phyloP scores from a whole-genome alignment of 2,888 invertebrate genomes.

The Morpho helenor region DNA sequence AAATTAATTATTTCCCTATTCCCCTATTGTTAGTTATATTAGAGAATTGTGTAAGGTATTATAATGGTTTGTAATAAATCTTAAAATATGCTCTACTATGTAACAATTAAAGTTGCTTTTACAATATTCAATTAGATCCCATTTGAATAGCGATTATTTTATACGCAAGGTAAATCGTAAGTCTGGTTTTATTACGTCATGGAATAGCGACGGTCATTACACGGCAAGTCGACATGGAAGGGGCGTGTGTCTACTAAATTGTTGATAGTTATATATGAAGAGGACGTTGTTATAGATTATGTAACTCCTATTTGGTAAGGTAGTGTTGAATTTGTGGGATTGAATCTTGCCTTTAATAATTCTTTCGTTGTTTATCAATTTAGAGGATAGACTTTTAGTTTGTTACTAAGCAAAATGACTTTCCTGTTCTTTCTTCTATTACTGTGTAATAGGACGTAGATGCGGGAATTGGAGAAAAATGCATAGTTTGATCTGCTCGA shows the following conservation, averaged over 20 bases:
- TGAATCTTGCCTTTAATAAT: too few species aligned
- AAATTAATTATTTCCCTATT: conserved; percentile 21
- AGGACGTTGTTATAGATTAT: conserved; percentile 1
- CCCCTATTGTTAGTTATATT: conserved; percentile 13
- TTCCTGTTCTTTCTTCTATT: too few species aligned
- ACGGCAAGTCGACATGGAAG: conserved; percentile 49
- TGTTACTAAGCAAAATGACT: too few species aligned
- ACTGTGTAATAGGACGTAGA: too few species aligned
- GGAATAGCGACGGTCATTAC: conserved; percentile 46
- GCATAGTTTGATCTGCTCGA: too few species aligned
- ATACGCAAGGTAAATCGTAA: conserved; percentile 15
- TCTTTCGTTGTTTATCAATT: too few species aligned
- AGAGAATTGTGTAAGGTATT: conserved; percentile 1
- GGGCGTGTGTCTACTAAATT: conserved; percentile 50
- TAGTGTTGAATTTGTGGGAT: too few species aligned
- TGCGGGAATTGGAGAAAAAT: too few species aligned
- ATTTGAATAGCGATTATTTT: conserved; percentile 25
- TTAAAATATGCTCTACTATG: background rate
- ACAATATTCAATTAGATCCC: background rate
- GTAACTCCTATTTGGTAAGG: too few species aligned
- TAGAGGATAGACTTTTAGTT: too few species aligned
- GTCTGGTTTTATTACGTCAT: conserved; percentile 40
- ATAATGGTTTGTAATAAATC: background rate
- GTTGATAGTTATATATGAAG: conserved; percentile 44
- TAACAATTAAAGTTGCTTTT: background rate